Conservation (phyloP, 1,140 invertebrate species). For the Drosophila dunni region DNA sequence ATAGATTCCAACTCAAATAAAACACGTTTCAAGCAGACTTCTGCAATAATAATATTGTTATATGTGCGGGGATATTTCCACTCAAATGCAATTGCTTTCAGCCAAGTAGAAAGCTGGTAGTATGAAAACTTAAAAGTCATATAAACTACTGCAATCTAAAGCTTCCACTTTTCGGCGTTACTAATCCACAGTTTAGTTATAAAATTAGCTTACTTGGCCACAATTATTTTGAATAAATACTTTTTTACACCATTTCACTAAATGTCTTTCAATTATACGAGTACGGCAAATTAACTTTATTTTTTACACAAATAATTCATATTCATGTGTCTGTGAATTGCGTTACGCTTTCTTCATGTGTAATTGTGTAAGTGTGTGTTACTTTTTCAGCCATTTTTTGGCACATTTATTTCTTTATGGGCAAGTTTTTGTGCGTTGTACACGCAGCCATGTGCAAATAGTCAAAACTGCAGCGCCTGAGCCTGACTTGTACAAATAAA, state of each 20-base stretch:
- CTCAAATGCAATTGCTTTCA: not conserved
- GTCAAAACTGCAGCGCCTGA: slow-evolving; percentile 35
- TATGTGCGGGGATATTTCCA: slow-evolving; percentile 5
- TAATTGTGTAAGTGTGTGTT: slow-evolving; percentile 9
- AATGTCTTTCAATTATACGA: not conserved
- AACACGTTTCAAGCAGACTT: not conserved
- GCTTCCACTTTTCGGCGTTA: too few species aligned
- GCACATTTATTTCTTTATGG: slow-evolving; percentile 35
- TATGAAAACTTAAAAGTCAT: too few species aligned
- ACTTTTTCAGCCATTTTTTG: slow-evolving; percentile 33
- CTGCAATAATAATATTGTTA: slow-evolving; percentile 25
- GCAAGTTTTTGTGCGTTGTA: slow-evolving; percentile 19
- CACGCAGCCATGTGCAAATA: slow-evolving; percentile 32
- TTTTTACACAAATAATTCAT: slow-evolving; percentile 22
- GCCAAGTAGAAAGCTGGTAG: too few species aligned
- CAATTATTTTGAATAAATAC: not conserved
- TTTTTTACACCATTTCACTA: not conserved
- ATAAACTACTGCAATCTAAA: too few species aligned
- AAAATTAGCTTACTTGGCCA: not conserved
- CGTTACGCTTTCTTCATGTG: not conserved
- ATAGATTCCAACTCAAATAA: slow-evolving; percentile 22
- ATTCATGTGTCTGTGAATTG: slow-evolving; percentile 7
- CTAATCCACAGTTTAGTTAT: too few species aligned
- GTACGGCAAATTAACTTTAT: not conserved
- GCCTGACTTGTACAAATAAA: slow-evolving; percentile 25